Percentiles rank a stretch among this genome's conserved stretches.
phyloP scores from a whole-genome alignment of 2,113 vertebrate genomes.

The Rhinogobius similis region DNA sequence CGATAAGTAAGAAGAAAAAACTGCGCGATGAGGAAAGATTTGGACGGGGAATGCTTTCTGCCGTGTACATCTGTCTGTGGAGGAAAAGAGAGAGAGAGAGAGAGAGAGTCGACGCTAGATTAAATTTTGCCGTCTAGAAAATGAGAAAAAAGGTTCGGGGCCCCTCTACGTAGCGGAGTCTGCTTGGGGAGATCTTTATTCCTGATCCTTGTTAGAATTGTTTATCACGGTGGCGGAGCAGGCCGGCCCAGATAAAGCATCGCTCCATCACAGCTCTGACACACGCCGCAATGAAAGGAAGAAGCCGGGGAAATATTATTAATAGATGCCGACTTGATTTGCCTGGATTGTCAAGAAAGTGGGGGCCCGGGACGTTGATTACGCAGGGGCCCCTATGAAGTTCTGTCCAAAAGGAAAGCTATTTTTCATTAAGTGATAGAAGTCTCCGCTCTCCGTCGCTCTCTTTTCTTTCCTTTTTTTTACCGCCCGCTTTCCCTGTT shows the following conservation, averaged over 20 bases:
- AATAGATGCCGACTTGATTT: slow-evolving; percentile 99
- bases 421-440: slow-evolving; percentile 99
- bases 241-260: slow-evolving; percentile 99
- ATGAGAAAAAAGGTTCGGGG: slow-evolving; percentile 90
- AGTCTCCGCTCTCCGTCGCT: slow-evolving; percentile 80
- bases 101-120: slow-evolving; percentile 87
- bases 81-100: not conserved
- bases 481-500: too few species aligned
- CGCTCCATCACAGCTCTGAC: slow-evolving; percentile 98
- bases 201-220: slow-evolving; percentile 99
- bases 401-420: slow-evolving; percentile 99
- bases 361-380: slow-evolving; percentile 90
- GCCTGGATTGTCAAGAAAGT: slow-evolving; percentile 95
- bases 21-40: slow-evolving; percentile 42
- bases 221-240: slow-evolving; percentile 99
- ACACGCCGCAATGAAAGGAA: slow-evolving; percentile 97
- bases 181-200: slow-evolving; percentile 99
- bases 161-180: slow-evolving; percentile 94
- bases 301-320: slow-evolving; percentile 99
- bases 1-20: slow-evolving; percentile 33
- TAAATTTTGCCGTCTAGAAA: slow-evolving; percentile 99
- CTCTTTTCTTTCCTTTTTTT: slow-evolving; percentile 41
- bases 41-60: slow-evolving; percentile 20
- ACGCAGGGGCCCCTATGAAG: slow-evolving; percentile 90
- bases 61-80: slow-evolving; percentile 18